Conservation (phyloP, 2,113 vertebrate genomes). For the Pterocles gutturalis region DNA sequence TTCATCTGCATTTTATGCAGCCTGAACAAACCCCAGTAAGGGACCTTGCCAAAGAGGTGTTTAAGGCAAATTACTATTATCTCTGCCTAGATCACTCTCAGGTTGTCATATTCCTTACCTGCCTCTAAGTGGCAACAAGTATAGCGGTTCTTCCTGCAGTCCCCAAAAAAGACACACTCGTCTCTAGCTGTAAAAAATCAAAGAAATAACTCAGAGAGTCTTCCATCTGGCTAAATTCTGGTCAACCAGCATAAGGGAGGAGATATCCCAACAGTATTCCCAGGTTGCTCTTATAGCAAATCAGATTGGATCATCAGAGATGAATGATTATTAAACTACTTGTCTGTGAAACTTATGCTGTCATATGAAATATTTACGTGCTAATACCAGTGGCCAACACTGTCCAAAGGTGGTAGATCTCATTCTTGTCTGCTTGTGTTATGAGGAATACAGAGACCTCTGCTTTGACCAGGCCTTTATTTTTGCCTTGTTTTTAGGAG, state of each 20-base stretch:
- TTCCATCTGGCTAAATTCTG: background rate
- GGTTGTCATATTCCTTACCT: background rate
- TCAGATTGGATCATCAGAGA: background rate
- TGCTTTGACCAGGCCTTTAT: background rate
- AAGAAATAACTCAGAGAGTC: background rate
- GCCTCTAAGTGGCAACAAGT: background rate
- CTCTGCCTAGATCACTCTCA: background rate
- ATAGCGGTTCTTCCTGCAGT: background rate
- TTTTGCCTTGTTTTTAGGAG: background rate
- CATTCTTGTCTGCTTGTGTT: background rate
- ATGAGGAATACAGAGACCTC: background rate
- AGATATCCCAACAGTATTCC: background rate
- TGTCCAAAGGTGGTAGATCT: background rate
- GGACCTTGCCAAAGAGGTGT: background rate
- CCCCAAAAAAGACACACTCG: background rate
- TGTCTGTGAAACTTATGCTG: background rate
- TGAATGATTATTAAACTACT: background rate
- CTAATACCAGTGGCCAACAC: background rate
- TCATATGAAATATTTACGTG: background rate
- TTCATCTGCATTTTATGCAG: background rate
- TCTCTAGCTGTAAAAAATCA: background rate
- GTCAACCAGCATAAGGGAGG: background rate
- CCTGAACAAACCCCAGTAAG: background rate
- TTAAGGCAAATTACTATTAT: background rate
- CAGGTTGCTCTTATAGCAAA: background rate